Base-by-base conservation (phyloP, 1,140 invertebrate genomes). In the Melanaphis sacchari region DNA sequence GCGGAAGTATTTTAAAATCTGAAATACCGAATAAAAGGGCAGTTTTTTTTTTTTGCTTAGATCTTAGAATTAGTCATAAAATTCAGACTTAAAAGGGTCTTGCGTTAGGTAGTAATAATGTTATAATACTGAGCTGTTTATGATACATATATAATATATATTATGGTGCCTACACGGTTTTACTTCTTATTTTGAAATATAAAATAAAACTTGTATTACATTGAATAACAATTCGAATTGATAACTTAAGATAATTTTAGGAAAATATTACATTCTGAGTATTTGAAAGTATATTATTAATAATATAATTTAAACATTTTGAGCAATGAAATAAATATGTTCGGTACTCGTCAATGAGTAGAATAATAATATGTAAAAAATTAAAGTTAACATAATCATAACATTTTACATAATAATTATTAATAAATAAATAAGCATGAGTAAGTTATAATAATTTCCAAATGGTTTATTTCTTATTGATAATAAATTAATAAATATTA, bases 21-120 rank as follows among this genome's bases (percentile, higher is more conserved):
- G 40, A 81, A 82, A 66, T 76, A 76, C 88, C 22, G 21, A 82
- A 81, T 49, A 92, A 81, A 76, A 40, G 36, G 26, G 49, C 38
- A 41, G 24, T 91, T 91, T 92, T 91, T 92, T 43, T 43, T 92
- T 91, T 76, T 43, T 40, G 91, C 91, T 92, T 24, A n/a, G 43
- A 92, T 82, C 91, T 92, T 26, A n/a, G 43, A 92, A 92, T 3
- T 31, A 49, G 91, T 49, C n/a, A 38, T 92, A 36, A 84, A 92
- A 92, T 91, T 92, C 76, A 22, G 41, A 92, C 41, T 49, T 46
- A 43, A 49, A 36, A 49, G 66, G 66, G 43, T 76, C 91, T 46
- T 46, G 76, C 43, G 24, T 43, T 81, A 82, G 66, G 91, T 84
- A 52, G 91, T 92, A 31, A 43, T n/a, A n/a, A 76, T 26, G n/a